Evolutionary conservation across 2,888 invertebrate genomes (phyloP), one percentile per base, ranked within the genome.

Genomic region (Microctonus hyperodae): DNA sequence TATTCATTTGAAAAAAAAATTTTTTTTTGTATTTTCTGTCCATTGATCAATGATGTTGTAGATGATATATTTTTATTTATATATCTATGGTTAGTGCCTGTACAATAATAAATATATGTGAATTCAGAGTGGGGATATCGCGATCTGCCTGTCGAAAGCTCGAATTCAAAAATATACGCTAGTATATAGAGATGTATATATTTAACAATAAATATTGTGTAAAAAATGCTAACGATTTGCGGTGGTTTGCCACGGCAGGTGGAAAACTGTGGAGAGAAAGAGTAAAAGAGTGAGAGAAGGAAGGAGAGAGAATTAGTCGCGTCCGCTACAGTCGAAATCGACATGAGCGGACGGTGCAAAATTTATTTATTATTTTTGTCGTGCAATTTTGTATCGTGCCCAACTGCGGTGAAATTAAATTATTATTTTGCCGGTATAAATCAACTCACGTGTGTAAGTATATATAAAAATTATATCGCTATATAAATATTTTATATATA

Each of bases 291-390:
- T 22, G 58, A 60, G 56, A n/a, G 63, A 59, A 22, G 35, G 67
- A 22, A 64, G 40, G 31, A 62, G 20, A 63, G 67, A 20, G 31
- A 48, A 28, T 63, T 51, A 37, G 28, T 60, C 55, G 59, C 51
- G 64, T 64, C 56, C 56, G 48, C 35, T 53, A 44, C 69, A 44
- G 16, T 72, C 76, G 74, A 79, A 79, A 79, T 79, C 79, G 78
- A 78, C 80, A 79, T 79, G 76, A 78, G 75, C 76, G 76, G 75
- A 75, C 78, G 74, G 75, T 71, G 73, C 71, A 75, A 78, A 80
- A 79, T 83, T 83, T 83, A 83, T 83, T 83, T 83, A 83, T 83
- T 81, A 83, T 83, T 83, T 83, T 82, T 83, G 81, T 81, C 82
- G 81, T 77, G 82, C 80, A 79, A 82, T 81, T 83, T 82, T 79